These are phyloP conservation scores for Macrotus californicus DNA, from an alignment of 2,113 vertebrate species.

Conservation along the genomic window DNA sequence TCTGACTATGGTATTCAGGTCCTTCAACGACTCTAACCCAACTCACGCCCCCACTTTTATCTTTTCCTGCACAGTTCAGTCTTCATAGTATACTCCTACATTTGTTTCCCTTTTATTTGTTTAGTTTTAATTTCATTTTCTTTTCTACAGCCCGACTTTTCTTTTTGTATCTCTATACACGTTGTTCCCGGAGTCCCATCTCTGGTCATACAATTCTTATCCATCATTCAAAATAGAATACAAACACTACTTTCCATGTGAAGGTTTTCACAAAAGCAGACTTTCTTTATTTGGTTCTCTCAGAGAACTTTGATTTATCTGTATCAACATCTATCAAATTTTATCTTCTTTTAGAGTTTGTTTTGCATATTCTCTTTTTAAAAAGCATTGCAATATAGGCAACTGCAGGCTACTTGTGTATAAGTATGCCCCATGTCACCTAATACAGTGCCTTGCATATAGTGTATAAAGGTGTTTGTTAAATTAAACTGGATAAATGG, in stretches of 20 bases:
- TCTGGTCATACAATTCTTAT: background rate
- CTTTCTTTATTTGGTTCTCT: background rate
- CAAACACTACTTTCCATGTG: background rate
- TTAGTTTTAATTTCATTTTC: background rate
- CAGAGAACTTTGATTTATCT: background rate
- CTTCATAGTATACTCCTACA: background rate
- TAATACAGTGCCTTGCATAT: background rate
- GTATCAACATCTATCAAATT: background rate
- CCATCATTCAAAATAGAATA: background rate
- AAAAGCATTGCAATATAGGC: background rate
- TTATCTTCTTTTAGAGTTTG: background rate
- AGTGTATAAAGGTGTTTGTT: background rate
- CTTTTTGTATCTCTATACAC: background rate
- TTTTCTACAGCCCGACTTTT: background rate
- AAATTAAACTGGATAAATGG: background rate
- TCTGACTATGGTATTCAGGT: background rate
- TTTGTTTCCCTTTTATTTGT: background rate
- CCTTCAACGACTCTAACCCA: background rate
- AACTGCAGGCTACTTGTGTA: background rate
- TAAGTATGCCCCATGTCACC: accelerated
- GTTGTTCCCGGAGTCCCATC: background rate
- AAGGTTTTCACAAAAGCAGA: background rate
- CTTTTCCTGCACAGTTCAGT: background rate
- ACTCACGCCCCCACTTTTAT: accelerated
- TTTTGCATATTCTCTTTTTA: background rate